Evolutionary conservation across 2,797 vertebrate species (phyloP), one percentile per base, ranked within the genome.

Genomic region (Pantherophis vulpinus): DNA sequence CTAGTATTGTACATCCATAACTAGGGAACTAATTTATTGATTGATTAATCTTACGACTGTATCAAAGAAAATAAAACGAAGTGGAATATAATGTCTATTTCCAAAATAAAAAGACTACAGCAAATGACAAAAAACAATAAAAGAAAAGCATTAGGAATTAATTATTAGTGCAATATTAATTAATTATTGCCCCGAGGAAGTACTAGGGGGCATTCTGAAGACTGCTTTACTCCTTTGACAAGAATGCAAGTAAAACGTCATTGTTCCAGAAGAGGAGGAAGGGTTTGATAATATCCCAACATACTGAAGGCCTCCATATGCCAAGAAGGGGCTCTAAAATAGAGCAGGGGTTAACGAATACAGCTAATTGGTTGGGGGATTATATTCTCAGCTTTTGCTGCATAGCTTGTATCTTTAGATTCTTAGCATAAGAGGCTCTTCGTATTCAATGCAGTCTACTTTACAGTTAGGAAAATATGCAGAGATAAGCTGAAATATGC

Each of bases 291-390:
- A 87, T 61, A 54, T 47, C 13, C 11, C 25, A 60, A 54, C 55
- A n/a, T 23, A 55, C 32, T n/a, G 47, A 66, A 61, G 12, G 20
- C 1, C 61, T 29, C 1, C 16, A 20, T 18, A 59, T 90, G 61
- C 55, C 16, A 63, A 70, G 27, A 11, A 32, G 6, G 1, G 14
- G 6, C 6, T 89, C 5, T 37, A n/a, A 29, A 29, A 51, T 29
- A 25, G 20, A 83, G 20, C 42, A 83, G 74, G 37, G 42, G 74
- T 83, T 47, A 88, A 88, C 12, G 42, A 95, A 94, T 95, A 58
- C 91, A 96, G 91, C 95, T 95, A 92, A 92, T 93, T 95, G 91
- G 87, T 94, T 95, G 60, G 79, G 92, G 92, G 58, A 94, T 16
- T 87, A 87, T 37, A 51, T 16, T 1, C n/a, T 93, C 92, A 20